Conservation (phyloP, 2,113 vertebrate genomes). For the Otus sunia region DNA sequence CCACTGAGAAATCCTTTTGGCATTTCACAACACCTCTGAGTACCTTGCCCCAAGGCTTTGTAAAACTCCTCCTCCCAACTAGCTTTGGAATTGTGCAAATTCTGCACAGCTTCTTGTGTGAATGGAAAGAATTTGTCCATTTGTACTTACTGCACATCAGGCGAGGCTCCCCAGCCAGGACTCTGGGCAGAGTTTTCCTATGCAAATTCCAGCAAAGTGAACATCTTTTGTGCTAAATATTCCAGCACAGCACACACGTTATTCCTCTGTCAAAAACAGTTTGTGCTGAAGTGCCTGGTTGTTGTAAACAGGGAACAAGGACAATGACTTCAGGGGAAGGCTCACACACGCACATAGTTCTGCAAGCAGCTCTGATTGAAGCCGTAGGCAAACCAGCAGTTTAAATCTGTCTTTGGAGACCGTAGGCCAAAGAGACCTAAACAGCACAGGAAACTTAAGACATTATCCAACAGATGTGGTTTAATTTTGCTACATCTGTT, state of each 20-base stretch:
- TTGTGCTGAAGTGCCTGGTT: neutral
- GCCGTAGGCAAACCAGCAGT: neutral
- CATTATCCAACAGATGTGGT: slow-evolving; percentile 18
- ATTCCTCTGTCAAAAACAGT: slow-evolving; percentile 35
- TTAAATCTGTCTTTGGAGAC: neutral
- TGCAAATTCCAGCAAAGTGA: slow-evolving; percentile 39
- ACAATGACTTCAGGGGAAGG: neutral
- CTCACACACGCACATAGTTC: neutral
- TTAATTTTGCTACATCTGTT: slow-evolving; percentile 40
- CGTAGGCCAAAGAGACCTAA: neutral
- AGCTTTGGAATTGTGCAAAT: slow-evolving; percentile 28
- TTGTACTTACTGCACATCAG: neutral
- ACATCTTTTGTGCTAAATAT: slow-evolving; percentile 20
- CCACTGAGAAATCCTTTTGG: slow-evolving; percentile 14
- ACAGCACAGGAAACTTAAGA: neutral
- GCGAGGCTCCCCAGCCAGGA: neutral
- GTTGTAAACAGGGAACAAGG: slow-evolving; percentile 26
- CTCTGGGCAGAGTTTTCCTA: slow-evolving; percentile 11
- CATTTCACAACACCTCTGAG: slow-evolving; percentile 43
- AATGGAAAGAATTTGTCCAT: slow-evolving; percentile 39
- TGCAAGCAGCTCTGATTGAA: neutral
- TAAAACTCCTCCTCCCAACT: neutral
- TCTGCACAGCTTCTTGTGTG: neutral
- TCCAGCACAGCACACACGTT: neutral
- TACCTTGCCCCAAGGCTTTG: neutral